These are phyloP conservation scores for Rotaria sp. DNA, from an alignment of 2,888 invertebrate genomes.

Conservation along the genomic window DNA sequence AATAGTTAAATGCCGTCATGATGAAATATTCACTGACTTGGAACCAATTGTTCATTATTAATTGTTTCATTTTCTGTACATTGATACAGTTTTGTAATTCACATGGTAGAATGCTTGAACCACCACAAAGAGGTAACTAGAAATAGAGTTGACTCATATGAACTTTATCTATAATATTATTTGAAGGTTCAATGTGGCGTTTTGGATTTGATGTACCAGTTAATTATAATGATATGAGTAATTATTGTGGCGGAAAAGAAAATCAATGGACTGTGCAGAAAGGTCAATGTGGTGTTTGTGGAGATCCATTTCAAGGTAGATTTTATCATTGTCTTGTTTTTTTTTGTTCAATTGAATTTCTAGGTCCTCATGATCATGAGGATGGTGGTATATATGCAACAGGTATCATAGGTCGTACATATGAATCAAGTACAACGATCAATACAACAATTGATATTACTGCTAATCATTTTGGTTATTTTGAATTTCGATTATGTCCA, in stretches of 20 bases:
- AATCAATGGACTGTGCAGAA: constrained; percentile 37
- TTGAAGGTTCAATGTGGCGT: constrained; percentile 68
- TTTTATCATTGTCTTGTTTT: neutral
- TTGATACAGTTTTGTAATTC: neutral
- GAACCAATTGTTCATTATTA: neutral
- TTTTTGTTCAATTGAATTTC: constrained; percentile 56
- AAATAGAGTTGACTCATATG: constrained; percentile 60
- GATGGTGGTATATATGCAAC: constrained; percentile 50
- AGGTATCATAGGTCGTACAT: constrained; percentile 49
- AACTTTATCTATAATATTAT: neutral
- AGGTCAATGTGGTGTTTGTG: constrained; percentile 81
- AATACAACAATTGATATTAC: constrained; percentile 51
- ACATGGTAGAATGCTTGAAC: constrained; percentile 79
- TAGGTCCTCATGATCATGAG: constrained; percentile 47
- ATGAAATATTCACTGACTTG: neutral
- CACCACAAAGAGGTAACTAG: constrained; percentile 66
- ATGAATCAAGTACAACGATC: constrained; percentile 49
- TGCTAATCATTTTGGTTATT: constrained; percentile 53
- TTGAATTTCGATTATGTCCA: constrained; percentile 53
- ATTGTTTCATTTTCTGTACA: neutral
- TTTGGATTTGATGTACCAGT: constrained; percentile 84
- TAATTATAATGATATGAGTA: constrained; percentile 85
- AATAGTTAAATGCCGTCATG: neutral
- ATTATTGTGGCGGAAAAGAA: constrained; percentile 74
- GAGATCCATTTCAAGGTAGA: constrained; percentile 65